phyloP scores from a whole-genome alignment of 2,113 vertebrate genomes.

The Hirundichthys speculiger region DNA sequence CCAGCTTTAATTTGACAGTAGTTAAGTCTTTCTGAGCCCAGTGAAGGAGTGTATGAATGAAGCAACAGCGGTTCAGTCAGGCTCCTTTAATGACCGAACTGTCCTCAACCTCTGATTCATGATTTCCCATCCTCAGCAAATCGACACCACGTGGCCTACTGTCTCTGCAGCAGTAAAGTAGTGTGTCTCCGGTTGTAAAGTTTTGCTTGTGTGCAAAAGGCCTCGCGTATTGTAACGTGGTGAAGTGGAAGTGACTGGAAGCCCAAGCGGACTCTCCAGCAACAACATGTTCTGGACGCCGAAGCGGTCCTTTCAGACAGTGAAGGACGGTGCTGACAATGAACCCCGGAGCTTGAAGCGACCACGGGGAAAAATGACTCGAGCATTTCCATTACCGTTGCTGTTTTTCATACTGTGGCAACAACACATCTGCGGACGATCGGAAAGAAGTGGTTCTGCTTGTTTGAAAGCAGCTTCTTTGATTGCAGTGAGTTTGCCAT shows the following conservation, averaged over 20 bases:
- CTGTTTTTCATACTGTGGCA: neutral
- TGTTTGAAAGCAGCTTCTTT: slow-evolving; percentile 3
- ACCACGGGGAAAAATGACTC: slow-evolving; percentile 10
- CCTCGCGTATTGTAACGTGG: slow-evolving; percentile 1
- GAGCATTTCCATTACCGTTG: neutral
- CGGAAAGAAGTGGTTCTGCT: neutral
- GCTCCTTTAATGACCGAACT: no score
- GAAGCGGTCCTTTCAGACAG: neutral
- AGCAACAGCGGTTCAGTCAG: no score
- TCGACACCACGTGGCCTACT: no score
- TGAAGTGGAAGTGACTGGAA: slow-evolving; percentile 23
- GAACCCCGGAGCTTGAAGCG: slow-evolving; percentile 5
- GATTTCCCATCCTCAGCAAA: no score
- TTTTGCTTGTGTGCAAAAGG: neutral
- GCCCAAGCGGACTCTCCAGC: slow-evolving; percentile 26
- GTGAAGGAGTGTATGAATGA: no score
- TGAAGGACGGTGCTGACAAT: slow-evolving; percentile 30
- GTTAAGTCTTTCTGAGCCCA: no score
- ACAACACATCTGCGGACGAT: neutral
- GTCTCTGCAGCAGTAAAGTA: no score
- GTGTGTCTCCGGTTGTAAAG: slow-evolving; percentile 13
- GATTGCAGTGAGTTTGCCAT: neutral
- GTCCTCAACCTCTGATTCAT: no score
- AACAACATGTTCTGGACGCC: slow-evolving; percentile 32
- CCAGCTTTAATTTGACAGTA: no score